phyloP scores from a whole-genome alignment of 2,113 vertebrate genomes.

The Amphiprion ocellaris region DNA sequence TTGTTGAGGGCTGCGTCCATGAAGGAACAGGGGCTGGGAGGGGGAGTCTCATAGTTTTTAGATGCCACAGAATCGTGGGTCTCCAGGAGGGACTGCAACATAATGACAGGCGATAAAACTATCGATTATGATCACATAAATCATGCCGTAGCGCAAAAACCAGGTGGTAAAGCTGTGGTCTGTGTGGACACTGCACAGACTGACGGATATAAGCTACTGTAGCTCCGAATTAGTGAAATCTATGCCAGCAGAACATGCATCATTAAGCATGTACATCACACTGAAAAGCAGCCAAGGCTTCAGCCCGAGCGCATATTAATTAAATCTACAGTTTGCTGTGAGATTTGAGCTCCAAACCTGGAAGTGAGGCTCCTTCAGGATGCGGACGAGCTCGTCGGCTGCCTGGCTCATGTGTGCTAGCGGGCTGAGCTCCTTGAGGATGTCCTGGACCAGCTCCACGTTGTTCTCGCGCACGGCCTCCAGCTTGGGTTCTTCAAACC shows the following conservation, averaged over 20 bases:
- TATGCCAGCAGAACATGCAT: conserved; percentile 17
- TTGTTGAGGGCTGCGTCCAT: conserved; percentile 91
- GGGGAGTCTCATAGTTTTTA: conserved; percentile 94
- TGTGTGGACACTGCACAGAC: neutral
- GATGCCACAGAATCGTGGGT: conserved; percentile 96
- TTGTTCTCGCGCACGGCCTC: conserved; percentile 96
- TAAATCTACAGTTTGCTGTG: neutral
- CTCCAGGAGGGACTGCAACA: conserved; percentile 92
- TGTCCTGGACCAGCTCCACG: conserved; percentile 95
- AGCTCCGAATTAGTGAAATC: conserved; percentile 39
- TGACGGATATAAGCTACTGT: neutral
- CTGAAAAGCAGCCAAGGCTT: conserved; percentile 32
- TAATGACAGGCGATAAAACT: neutral
- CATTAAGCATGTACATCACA: conserved; percentile 29
- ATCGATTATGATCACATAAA: neutral
- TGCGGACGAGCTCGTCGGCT: conserved; percentile 88
- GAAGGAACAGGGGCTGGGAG: conserved; percentile 89
- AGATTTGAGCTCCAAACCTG: conserved; percentile 83
- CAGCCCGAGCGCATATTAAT: conserved; percentile 15
- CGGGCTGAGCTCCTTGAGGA: conserved; percentile 90
- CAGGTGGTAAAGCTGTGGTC: neutral
- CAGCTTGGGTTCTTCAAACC: conserved; percentile 92
- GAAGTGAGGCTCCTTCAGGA: conserved; percentile 96
- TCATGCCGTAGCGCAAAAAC: neutral
- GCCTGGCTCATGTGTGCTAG: conserved; percentile 83